Evolutionary conservation across 2,797 vertebrate genomes (phyloP).

Genomic region (Sebastes taczanowskii): DNA sequence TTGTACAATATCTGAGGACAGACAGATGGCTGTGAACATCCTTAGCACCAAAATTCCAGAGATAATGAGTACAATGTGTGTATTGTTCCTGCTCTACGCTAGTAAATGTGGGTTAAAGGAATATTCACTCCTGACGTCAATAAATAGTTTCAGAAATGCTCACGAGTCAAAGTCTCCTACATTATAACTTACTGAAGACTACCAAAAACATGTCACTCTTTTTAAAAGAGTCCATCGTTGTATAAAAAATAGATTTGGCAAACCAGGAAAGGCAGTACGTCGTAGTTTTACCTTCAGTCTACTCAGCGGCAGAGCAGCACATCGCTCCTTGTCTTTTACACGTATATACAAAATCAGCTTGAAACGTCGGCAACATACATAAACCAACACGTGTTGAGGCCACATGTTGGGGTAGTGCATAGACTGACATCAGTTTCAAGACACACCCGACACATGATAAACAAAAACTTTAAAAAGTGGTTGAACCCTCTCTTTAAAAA

Average conservation of each 20-base stretch:
- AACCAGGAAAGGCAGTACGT: conserved; percentile 66
- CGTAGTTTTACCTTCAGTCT: conserved; percentile 44
- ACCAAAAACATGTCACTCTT: conserved; percentile 46
- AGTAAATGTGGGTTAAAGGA: conserved; percentile 5
- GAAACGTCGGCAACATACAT: conserved; percentile 37
- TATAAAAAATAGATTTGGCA: conserved; percentile 78
- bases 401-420: conserved; percentile 62
- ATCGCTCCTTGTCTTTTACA: conserved; percentile 59
- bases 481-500: conserved; percentile 9
- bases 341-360: conserved; percentile 21
- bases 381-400: conserved; percentile 15
- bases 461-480: background rate
- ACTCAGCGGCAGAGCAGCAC: conserved; percentile 51
- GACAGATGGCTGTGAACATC: conserved; percentile 60
- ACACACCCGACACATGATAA: background rate
- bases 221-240: conserved; percentile 30
- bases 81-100: background rate
- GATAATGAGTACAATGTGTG: conserved; percentile 27
- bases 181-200: conserved; percentile 35
- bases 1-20: conserved; percentile 58
- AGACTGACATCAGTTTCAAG: conserved; percentile 40
- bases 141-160: conserved; percentile 62
- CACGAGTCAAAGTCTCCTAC: conserved; percentile 20
- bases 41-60: conserved; percentile 74
- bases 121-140: conserved; percentile 51